Percentiles rank a stretch among this genome's conserved stretches.
Conservation (phyloP, 2,888 invertebrate genomes). For the Eustalomyia histrio region DNA sequence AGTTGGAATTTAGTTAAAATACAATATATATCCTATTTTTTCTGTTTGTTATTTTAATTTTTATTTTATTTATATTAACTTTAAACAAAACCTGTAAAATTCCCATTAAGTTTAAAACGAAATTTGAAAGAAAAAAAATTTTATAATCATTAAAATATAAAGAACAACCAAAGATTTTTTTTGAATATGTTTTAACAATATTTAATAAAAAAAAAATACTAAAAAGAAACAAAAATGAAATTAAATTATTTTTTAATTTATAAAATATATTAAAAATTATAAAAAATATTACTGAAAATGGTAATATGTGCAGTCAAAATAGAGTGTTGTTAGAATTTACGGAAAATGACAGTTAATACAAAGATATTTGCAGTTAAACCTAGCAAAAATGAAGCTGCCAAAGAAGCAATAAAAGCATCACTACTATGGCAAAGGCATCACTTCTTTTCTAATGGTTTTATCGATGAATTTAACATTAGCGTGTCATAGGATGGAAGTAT, state of each 20-base stretch:
- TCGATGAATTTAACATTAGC: too few species aligned
- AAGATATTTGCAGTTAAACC: too few species aligned
- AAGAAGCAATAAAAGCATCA: too few species aligned
- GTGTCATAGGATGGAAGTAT: too few species aligned
- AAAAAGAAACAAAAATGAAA: background rate
- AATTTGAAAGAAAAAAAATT: conserved; percentile 15
- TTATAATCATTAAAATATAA: conserved; percentile 24
- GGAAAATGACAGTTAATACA: too few species aligned
- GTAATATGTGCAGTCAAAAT: too few species aligned
- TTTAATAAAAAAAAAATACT: conserved; percentile 28
- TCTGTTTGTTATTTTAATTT: conserved; percentile 31
- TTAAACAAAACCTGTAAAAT: conserved; percentile 33
- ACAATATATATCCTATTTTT: conserved; percentile 15
- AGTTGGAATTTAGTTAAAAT: conserved; percentile 61
- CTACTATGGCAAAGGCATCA: too few species aligned
- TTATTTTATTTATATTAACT: conserved; percentile 16
- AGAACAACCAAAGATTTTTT: conserved; percentile 59
- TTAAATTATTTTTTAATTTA: background rate
- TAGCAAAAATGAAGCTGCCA: too few species aligned
- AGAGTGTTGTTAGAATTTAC: too few species aligned
- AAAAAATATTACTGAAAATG: too few species aligned
- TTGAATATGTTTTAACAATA: conserved; percentile 38
- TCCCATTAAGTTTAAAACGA: conserved; percentile 46
- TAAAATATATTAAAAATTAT: background rate
- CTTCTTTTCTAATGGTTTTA: too few species aligned